Evolutionary conservation across 23 tunicate genomes (phyloP), one percentile per base, ranked within the genome.

Genomic region (Ciona savignyi): DNA sequence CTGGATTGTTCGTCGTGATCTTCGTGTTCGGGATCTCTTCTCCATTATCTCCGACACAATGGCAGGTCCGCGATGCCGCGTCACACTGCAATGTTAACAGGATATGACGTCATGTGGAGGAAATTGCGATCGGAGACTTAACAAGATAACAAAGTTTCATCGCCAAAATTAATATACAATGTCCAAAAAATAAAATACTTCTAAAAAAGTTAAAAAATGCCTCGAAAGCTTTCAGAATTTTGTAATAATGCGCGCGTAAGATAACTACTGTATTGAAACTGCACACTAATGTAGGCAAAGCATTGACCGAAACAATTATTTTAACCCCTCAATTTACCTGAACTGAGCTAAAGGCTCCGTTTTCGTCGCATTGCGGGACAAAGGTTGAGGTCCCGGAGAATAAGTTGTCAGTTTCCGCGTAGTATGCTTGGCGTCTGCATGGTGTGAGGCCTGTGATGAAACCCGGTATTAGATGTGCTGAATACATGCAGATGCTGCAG

Each of bases 31-130:
- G 65, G 33, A 84, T 71, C 67, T 85, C 93, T 22, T 71, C 51
- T 22, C 97, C 97, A 31, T 85, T 80, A 31, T 24, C 48, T 48
- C 84, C 91, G 20, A 70, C 97, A 33, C 97, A 91, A 70, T 73
- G 80, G 35, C 97, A 91, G 25, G 83, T 62, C 19, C 70, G 60
- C 9, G 72, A 27, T 15, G 29, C 51, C 23, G 27, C 61, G 27
- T 82, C 87, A 69, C 87, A 82, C 87, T 82, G 15, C 2, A 65
- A 79, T n/a, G n/a, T n/a, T n/a, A n/a, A n/a, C n/a, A n/a, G n/a
- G n/a, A 42, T 42, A 42, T 42, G 56, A 42, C n/a, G n/a, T n/a
- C n/a, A 42, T 42, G 56, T 42, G 15, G 9, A 42, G 56, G 56
- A 42, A 42, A 6, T n/a, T n/a, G n/a, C n/a, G n/a, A n/a, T n/a